Evolutionary conservation across 2,888 invertebrate genomes (phyloP).

Genomic region (Clusia tigrina): DNA sequence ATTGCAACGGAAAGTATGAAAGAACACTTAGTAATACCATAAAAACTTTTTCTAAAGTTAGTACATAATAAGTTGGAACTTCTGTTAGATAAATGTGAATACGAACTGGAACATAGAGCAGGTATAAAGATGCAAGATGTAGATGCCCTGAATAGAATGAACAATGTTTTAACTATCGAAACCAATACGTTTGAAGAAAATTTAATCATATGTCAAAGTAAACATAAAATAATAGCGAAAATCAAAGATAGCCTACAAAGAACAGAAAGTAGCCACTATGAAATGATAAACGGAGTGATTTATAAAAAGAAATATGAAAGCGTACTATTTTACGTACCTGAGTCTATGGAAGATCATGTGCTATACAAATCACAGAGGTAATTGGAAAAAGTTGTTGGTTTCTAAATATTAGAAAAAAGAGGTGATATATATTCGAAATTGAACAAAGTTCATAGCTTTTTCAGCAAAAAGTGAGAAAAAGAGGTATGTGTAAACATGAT

Average conservation of each 20-base stretch:
- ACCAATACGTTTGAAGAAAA: constrained; percentile 16
- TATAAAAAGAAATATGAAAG: not conserved
- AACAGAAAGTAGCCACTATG: not conserved
- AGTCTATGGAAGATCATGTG: not conserved
- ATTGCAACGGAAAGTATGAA: constrained; percentile 35
- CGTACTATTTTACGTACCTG: constrained; percentile 7
- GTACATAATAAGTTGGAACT: constrained; percentile 33
- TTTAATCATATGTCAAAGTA: not conserved
- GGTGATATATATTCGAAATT: constrained; percentile 4
- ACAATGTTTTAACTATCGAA: constrained; percentile 5
- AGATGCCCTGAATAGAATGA: constrained; percentile 14
- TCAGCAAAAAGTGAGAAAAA: not conserved
- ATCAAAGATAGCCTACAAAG: not conserved
- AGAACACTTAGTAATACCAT: constrained; percentile 36
- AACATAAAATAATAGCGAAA: not conserved
- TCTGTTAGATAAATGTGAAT: constrained; percentile 38
- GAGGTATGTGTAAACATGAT: not conserved
- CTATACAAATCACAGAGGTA: not conserved
- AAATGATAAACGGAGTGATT: constrained; percentile 9
- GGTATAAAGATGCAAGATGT: constrained; percentile 16
- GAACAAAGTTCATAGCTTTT: constrained; percentile 11
- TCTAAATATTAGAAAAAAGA: constrained; percentile 10
- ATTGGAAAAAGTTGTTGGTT: constrained; percentile 17
- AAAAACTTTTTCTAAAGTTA: constrained; percentile 35
- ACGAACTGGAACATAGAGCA: not conserved